phyloP scores from a whole-genome alignment of 2,113 vertebrate species.

The Mobula hypostoma region DNA sequence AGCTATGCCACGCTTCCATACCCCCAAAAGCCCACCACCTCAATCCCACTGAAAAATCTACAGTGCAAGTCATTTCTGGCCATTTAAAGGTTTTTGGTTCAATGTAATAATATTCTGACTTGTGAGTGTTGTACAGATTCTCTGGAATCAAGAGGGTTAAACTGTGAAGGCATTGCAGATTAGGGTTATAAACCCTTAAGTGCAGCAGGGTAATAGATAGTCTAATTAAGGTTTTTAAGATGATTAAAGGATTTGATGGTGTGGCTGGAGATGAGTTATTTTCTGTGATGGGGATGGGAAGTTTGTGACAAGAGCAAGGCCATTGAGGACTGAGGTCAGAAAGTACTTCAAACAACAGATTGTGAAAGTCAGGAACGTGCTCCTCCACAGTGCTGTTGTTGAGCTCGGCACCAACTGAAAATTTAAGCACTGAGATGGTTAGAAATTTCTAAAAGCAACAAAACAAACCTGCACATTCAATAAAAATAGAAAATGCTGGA shows the following conservation, averaged over 20 bases:
- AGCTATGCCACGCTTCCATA: no score
- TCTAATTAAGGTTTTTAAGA: background rate
- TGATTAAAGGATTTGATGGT: background rate
- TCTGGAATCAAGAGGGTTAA: background rate
- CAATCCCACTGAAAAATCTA: no score
- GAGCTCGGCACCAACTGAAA: background rate
- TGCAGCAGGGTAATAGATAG: background rate
- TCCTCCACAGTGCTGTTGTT: background rate
- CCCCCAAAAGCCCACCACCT: no score
- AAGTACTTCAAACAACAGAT: background rate
- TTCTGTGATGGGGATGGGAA: background rate
- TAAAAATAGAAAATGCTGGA: no score
- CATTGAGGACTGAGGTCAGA: background rate
- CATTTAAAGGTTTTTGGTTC: background rate
- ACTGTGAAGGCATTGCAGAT: background rate
- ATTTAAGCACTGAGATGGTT: background rate
- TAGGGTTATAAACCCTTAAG: background rate
- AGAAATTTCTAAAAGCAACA: no score
- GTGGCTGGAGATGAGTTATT: background rate
- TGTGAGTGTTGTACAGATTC: background rate
- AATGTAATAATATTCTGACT: background rate
- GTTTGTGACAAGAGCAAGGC: background rate
- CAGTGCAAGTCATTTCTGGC: background rate
- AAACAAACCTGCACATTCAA: no score
- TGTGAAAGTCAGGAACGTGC: background rate